These are phyloP conservation scores for Spilosoma lubricipeda DNA, from an alignment of 2,888 invertebrate species.

Conservation along the genomic window DNA sequence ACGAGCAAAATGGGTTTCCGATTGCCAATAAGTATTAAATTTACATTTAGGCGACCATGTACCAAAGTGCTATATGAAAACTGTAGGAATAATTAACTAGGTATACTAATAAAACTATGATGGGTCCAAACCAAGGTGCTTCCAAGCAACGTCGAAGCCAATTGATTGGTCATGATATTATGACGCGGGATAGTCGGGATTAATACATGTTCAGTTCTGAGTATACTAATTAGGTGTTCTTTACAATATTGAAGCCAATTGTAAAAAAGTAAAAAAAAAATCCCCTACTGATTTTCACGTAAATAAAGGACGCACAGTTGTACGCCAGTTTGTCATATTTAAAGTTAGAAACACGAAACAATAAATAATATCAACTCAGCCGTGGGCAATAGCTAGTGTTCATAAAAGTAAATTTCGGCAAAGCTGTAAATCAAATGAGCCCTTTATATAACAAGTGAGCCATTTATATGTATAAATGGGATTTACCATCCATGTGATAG, in stretches of 20 bases:
- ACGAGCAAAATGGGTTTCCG: constrained; percentile 20
- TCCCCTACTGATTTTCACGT: too few species aligned
- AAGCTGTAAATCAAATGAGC: not conserved
- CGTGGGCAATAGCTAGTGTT: too few species aligned
- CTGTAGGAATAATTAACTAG: not conserved
- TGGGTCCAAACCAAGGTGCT: not conserved
- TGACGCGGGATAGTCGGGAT: too few species aligned
- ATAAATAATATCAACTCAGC: too few species aligned
- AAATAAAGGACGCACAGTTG: too few species aligned
- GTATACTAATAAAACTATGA: not conserved
- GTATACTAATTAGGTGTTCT: too few species aligned
- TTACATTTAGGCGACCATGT: not conserved
- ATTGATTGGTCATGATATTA: not conserved
- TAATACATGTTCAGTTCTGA: too few species aligned
- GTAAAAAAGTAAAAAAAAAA: too few species aligned
- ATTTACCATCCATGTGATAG: not conserved
- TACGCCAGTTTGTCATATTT: too few species aligned
- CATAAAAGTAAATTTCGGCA: too few species aligned
- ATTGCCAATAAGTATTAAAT: constrained; percentile 23
- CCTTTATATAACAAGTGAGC: not conserved
- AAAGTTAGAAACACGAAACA: too few species aligned
- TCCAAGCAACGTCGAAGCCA: not conserved
- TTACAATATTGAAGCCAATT: too few species aligned
- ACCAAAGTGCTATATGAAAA: not conserved
- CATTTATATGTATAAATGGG: not conserved